These are phyloP conservation scores for Chesias legatella DNA, from an alignment of 2,888 invertebrate genomes.

Conservation along the genomic window DNA sequence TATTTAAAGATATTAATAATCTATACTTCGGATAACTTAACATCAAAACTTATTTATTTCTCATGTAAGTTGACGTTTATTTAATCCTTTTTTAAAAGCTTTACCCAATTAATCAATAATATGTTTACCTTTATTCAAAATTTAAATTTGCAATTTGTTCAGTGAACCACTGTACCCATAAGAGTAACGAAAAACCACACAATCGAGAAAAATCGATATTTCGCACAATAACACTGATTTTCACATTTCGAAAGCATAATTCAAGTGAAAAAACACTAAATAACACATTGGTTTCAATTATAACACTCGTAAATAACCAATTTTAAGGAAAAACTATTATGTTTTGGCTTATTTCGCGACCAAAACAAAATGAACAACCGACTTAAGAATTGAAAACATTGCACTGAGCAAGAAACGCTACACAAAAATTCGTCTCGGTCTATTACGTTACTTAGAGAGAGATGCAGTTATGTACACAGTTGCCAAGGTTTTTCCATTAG, in stretches of 20 bases:
- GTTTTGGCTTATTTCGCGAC: neutral
- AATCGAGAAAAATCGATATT: constrained; percentile 22
- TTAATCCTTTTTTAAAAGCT: too few relatives aligned
- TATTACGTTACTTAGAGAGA: constrained; percentile 11
- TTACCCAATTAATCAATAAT: too few relatives aligned
- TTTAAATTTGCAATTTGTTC: too few relatives aligned
- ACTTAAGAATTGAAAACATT: constrained; percentile 14
- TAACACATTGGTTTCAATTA: neutral
- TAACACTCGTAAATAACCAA: constrained; percentile 3
- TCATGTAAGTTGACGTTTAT: too few relatives aligned
- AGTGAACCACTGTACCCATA: neutral
- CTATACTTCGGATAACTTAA: too few relatives aligned
- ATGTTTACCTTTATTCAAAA: too few relatives aligned
- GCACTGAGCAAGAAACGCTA: constrained; percentile 8
- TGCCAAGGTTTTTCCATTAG: too few relatives aligned
- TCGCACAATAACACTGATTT: constrained; percentile 7
- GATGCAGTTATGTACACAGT: constrained; percentile 11
- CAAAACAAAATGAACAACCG: constrained; percentile 5
- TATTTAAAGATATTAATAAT: too few relatives aligned
- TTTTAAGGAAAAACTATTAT: constrained; percentile 9
- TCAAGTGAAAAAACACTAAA: neutral
- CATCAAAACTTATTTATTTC: too few relatives aligned
- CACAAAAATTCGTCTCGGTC: constrained; percentile 13
- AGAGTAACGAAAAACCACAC: constrained; percentile 1
- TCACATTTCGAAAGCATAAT: neutral